Percentiles rank a stretch among this genome's conserved stretches.
Conservation (phyloP, 2,797 vertebrate species). For the Notolabrus celidotus region DNA sequence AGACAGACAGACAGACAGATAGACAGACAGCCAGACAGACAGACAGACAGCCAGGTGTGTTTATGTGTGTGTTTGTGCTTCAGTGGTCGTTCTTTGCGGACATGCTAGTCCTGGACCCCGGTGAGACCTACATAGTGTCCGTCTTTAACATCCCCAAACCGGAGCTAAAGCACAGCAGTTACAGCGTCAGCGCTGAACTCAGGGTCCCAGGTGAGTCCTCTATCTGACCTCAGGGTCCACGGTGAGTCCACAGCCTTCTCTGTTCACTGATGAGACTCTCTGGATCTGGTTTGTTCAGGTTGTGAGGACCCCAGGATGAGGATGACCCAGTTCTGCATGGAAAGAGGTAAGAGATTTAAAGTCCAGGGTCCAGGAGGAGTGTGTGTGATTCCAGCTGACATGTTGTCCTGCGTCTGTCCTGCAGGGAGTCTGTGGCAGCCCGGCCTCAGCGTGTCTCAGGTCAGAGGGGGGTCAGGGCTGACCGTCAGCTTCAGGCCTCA, state of each 20-base stretch:
- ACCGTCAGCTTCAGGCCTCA: background rate
- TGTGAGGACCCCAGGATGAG: conserved; percentile 70
- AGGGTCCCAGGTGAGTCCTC: conserved; percentile 69
- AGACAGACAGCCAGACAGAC: no score
- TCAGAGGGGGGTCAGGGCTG: background rate
- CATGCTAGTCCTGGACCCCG: conserved; percentile 77
- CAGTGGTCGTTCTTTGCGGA: conserved; percentile 83
- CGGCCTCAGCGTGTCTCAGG: background rate
- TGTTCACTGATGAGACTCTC: conserved; percentile 1
- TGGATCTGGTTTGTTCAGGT: conserved; percentile 56
- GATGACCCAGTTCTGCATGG: conserved; percentile 72
- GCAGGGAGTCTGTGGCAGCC: background rate
- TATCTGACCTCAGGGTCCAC: conserved; percentile 31
- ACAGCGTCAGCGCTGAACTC: conserved; percentile 54
- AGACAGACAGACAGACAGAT: no score
- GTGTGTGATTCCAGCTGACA: no score
- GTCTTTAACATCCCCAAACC: conserved; percentile 84
- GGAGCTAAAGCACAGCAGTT: conserved; percentile 62
- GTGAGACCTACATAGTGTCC: conserved; percentile 70
- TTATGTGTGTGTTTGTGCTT: conserved; percentile 11
- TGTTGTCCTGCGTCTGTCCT: no score
- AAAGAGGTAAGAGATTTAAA: conserved; percentile 71
- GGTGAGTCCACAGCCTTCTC: conserved; percentile 74
- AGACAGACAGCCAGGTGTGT: no score
- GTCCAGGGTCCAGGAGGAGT: background rate